Base-by-base conservation (phyloP, 92 coral and sea anemone genomes). In the Siderastrea siderea region DNA sequence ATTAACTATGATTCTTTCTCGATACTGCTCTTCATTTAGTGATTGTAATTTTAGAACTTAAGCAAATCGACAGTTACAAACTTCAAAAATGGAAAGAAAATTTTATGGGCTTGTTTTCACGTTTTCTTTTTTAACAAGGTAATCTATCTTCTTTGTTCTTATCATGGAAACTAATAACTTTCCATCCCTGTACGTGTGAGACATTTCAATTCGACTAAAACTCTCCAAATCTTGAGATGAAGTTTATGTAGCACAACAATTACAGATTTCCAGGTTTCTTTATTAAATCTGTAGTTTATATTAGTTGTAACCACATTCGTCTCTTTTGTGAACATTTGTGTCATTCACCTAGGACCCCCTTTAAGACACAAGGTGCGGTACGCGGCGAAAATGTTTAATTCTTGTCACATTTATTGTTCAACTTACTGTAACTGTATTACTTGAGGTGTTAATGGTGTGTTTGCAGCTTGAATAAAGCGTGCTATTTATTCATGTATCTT, bases 401-500 rank as follows among this genome's bases (percentile, higher is more conserved):
- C 51, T 76, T 1, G 63, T 16, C 44, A 2, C 17, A 44, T 78
- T 62, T 47, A 48, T 47, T 62, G 70, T 65, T 65, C 45, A 6
- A 16, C 70, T 12, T 65, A 64, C 2, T 19, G 46, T 19, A 48
- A 43, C 50, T 3, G 62, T 64, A 49, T 46, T 17, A 19, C 62
- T 47, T 14, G 49, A 48, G 51, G 51, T 19, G 74, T 65, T 2
- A 64, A 79, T 46, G 59, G 14, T 44, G 13, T 11, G 57, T 7
- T 43, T 48, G 84, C 48, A 62, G 83, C 12, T 38, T 49, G 47
- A 64, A 79, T 10, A 79, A 64, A 49, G 68, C 71, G 63, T 80
- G 84, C 49, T 13, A 9, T 65, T 65, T 63, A 12, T 46, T 78
- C 82, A 46, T 2, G 55, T 66, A 52, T 65, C 75, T 49, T 47